phyloP scores from a whole-genome alignment of 2,113 vertebrate species.

The Stegastes partitus region DNA sequence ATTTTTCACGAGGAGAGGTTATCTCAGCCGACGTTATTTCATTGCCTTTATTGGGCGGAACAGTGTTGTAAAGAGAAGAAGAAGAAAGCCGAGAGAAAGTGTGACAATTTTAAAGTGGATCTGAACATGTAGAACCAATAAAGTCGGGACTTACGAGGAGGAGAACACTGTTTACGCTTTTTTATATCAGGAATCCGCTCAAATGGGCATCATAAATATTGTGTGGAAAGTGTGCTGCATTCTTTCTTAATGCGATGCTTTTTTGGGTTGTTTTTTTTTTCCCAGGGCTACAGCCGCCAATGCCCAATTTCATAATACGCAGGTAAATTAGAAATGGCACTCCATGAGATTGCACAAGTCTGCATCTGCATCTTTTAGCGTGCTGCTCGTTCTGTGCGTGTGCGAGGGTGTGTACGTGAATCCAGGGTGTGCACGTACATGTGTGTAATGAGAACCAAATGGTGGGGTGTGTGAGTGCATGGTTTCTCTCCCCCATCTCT shows the following conservation, averaged over 20 bases:
- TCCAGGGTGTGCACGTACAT: constrained; percentile 59
- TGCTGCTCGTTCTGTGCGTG: constrained; percentile 10
- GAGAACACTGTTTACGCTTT: neutral
- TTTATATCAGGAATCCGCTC: neutral
- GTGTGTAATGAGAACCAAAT: constrained; percentile 84
- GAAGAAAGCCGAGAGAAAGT: constrained; percentile 1
- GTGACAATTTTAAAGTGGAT: constrained; percentile 8
- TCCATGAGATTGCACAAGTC: constrained; percentile 72
- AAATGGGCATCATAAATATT: constrained; percentile 26
- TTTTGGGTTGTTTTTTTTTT: too few species aligned
- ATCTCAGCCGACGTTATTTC: neutral
- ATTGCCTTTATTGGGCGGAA: constrained; percentile 33
- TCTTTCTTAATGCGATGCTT: constrained; percentile 1
- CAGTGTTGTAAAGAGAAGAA: constrained; percentile 3
- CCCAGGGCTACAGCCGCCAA: constrained; percentile 11
- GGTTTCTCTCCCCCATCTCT: constrained; percentile 83
- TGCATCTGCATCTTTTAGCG: constrained; percentile 46
- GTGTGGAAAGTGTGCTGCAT: constrained; percentile 3
- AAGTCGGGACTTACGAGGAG: neutral
- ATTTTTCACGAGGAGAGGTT: neutral
- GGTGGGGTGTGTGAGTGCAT: constrained; percentile 78
- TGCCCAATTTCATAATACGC: constrained; percentile 55
- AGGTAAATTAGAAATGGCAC: constrained; percentile 72
- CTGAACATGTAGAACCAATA: constrained; percentile 5
- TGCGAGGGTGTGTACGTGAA: constrained; percentile 16